phyloP scores from a whole-genome alignment of 2,888 invertebrate species.

The Diarsia dahlii region DNA sequence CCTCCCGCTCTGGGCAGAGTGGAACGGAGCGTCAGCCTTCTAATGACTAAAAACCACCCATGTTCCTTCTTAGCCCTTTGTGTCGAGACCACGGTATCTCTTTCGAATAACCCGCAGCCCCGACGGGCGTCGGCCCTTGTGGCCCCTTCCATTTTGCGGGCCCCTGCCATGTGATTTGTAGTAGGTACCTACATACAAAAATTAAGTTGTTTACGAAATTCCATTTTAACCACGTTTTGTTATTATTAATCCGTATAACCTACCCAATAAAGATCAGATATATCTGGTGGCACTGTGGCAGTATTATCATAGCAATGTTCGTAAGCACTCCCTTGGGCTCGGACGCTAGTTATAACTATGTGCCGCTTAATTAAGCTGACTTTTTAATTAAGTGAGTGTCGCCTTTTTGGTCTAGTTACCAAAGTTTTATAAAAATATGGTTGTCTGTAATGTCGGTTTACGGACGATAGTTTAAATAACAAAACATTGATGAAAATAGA shows the following conservation, averaged over 20 bases:
- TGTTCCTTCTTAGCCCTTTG: too few species aligned
- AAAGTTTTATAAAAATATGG: not conserved
- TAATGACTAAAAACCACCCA: too few species aligned
- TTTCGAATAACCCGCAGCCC: too few species aligned
- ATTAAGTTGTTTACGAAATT: not conserved
- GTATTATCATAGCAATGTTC: constrained; percentile 45
- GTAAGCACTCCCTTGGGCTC: constrained; percentile 41
- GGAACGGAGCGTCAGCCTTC: too few species aligned
- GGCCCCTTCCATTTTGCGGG: too few species aligned
- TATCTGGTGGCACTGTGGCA: constrained; percentile 39
- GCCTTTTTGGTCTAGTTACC: constrained; percentile 17
- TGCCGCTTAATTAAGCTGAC: constrained; percentile 48
- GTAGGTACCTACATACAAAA: not conserved
- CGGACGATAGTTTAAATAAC: too few species aligned
- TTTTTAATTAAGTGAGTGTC: constrained; percentile 47
- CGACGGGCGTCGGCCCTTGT: too few species aligned
- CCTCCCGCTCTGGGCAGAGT: too few species aligned
- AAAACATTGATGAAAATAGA: too few species aligned
- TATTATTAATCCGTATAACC: constrained; percentile 16
- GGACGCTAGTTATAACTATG: constrained; percentile 33
- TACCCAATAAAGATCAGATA: constrained; percentile 25
- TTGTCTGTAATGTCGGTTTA: too few species aligned
- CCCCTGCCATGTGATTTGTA: too few species aligned
- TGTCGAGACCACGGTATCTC: too few species aligned
- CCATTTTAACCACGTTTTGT: not conserved